Conservation (phyloP, 2,797 vertebrate genomes). For the Brachymystax lenok region DNA sequence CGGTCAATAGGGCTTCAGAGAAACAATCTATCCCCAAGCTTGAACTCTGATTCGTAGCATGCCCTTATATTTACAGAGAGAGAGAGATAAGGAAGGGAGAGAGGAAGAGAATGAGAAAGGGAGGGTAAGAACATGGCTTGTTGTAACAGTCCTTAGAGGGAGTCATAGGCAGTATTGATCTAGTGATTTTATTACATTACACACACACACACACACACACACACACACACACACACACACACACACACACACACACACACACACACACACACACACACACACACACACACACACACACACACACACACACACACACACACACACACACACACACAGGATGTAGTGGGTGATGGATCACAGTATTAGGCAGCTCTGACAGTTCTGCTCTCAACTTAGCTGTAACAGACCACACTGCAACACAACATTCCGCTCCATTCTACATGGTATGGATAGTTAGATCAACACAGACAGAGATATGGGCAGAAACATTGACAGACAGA, state of each 20-base stretch:
- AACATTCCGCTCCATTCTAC: neutral
- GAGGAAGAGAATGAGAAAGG: slow-evolving; percentile 32
- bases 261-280: no score
- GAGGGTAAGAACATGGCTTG: slow-evolving; percentile 75
- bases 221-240: no score
- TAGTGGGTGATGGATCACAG: slow-evolving; percentile 39
- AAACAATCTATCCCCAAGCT: slow-evolving; percentile 79
- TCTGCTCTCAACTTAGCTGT: slow-evolving; percentile 20
- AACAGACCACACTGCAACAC: no score
- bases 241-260: no score
- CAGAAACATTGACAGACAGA: slow-evolving; percentile 16
- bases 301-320: neutral
- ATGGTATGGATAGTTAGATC: neutral
- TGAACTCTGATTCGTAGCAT: slow-evolving; percentile 28
- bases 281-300: no score
- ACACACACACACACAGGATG: no score
- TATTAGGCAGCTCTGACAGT: slow-evolving; percentile 15
- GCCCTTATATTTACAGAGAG: neutral
- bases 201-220: slow-evolving; percentile 7
- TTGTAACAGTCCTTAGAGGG: slow-evolving; percentile 78
- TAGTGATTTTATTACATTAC: slow-evolving; percentile 82
- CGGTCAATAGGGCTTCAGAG: slow-evolving; percentile 88
- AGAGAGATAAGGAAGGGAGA: slow-evolving; percentile 20
- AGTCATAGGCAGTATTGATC: slow-evolving; percentile 85
- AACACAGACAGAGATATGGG: slow-evolving; percentile 18